These are phyloP conservation scores for Microtus richardsoni DNA, from an alignment of 2,113 vertebrate species.

Conservation along the genomic window DNA sequence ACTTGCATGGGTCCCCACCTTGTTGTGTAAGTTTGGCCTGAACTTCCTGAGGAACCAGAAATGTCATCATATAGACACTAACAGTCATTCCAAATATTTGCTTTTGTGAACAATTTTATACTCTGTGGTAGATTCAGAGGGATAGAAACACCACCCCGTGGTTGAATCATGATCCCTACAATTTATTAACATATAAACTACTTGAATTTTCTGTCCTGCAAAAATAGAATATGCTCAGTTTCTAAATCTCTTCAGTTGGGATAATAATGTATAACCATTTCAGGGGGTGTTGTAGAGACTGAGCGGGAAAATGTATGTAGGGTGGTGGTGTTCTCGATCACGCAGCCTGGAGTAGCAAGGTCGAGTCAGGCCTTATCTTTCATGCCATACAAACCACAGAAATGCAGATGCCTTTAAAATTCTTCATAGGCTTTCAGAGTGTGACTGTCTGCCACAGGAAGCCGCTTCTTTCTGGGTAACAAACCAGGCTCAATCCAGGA, in stretches of 20 bases:
- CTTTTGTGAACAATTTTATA: not conserved
- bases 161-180: not conserved
- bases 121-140: too few species aligned
- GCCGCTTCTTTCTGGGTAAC: slow-evolving; percentile 77
- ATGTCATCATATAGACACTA: not conserved
- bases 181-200: not conserved
- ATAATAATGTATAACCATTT: not conserved
- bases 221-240: not conserved
- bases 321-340: not conserved
- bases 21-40: not conserved
- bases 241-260: not conserved
- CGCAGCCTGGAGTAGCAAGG: not conserved
- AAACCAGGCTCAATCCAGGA: slow-evolving; percentile 74
- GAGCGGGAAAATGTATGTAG: not conserved
- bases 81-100: not conserved
- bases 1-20: not conserved
- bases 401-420: not conserved
- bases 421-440: not conserved
- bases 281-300: not conserved
- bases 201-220: not conserved
- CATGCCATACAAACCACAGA: not conserved
- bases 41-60: not conserved
- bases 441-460: not conserved
- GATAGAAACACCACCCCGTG: not conserved
- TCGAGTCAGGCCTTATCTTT: not conserved